These are phyloP conservation scores for Sycophila sp. DNA, from an alignment of 1,140 invertebrate genomes.

Conservation along the genomic window DNA sequence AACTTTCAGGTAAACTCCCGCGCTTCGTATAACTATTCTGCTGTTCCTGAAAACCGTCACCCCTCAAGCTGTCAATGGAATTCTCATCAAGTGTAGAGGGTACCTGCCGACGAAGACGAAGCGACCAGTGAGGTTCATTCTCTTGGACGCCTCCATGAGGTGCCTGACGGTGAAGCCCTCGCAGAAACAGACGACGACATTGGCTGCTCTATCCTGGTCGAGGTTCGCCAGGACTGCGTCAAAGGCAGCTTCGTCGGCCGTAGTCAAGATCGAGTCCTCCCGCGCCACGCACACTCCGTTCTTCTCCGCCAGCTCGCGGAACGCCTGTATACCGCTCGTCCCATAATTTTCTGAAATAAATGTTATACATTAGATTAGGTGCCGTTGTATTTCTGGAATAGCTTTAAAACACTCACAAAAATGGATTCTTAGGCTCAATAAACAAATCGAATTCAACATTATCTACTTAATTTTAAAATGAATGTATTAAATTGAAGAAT, in stretches of 20 bases:
- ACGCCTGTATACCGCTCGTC: slow-evolving; percentile 81
- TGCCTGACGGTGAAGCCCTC: slow-evolving; percentile 79
- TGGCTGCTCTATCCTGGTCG: slow-evolving; percentile 69
- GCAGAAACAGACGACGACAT: slow-evolving; percentile 86
- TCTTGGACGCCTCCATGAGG: slow-evolving; percentile 74
- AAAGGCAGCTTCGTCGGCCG: slow-evolving; percentile 72
- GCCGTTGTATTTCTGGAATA: too few relatives aligned
- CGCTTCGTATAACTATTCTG: too few relatives aligned
- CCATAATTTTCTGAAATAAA: slow-evolving; percentile 80
- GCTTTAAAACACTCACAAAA: too few relatives aligned
- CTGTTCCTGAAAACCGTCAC: too few relatives aligned
- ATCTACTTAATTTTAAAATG: too few relatives aligned
- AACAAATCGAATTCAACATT: too few relatives aligned
- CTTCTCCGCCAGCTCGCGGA: slow-evolving; percentile 74
- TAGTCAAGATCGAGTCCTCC: slow-evolving; percentile 74
- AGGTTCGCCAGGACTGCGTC: slow-evolving; percentile 72
- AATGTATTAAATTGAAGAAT: too few relatives aligned
- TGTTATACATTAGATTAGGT: too few relatives aligned
- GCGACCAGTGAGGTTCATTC: slow-evolving; percentile 71
- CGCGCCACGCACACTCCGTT: slow-evolving; percentile 80
- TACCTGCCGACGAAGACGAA: slow-evolving; percentile 79
- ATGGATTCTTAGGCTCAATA: too few relatives aligned
- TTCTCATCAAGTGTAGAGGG: too few relatives aligned
- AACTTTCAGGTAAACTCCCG: too few relatives aligned
- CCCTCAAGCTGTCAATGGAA: too few relatives aligned